Base-by-base conservation (phyloP, 2,888 invertebrate genomes). In the Pristionchus maxplancki region DNA sequence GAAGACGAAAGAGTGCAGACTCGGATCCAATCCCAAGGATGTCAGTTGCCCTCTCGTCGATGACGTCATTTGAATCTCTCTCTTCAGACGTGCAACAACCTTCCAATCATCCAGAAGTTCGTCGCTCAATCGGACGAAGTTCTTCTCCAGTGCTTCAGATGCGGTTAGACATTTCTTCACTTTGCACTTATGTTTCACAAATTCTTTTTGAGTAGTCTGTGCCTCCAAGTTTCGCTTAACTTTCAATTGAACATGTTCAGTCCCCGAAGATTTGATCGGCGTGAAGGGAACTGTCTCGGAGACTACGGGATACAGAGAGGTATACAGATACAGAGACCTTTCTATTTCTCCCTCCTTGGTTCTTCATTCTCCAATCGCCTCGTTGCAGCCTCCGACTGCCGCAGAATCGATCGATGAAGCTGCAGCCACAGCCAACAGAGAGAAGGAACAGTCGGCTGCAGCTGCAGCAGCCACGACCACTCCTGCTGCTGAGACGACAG, bases 81-180 rank as follows among this genome's bases (percentile, higher is more conserved):
- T 11, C 15, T 84, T 40, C 71, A 87, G 86, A 58, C 48, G 1
- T 88, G 88, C 62, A 44, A 20, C 62, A 53, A 88, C 28, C 53
- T 44, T n/a, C 58, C 64, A 5, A 37, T 81, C 37, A 62, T 88
- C 78, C 78, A 78, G 78, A 78, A 78, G 78, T 24, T 78, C n/a
- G n/a, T 40, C 40, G 13, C 40, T 89, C 89, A 91, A 83, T 89
- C 71, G 81, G 89, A 90, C 28, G 91, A 92, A 37, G 92, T 93
- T 34, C 89, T 91, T 28, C 89, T 94, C 31, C 92, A 93, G 82
- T 94, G 94, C 85, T 93, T 94, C 91, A 91, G 93, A 90, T 94
- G 94, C 89, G 91, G 93, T 93, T 85, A 91, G 92, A 91, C 31
- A 1, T 31, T 40, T 24, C n/a, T 44, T 20, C 74, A 40, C 20